Evolutionary conservation across 2,888 invertebrate species (phyloP).

Genomic region (Malacosoma neustria): DNA sequence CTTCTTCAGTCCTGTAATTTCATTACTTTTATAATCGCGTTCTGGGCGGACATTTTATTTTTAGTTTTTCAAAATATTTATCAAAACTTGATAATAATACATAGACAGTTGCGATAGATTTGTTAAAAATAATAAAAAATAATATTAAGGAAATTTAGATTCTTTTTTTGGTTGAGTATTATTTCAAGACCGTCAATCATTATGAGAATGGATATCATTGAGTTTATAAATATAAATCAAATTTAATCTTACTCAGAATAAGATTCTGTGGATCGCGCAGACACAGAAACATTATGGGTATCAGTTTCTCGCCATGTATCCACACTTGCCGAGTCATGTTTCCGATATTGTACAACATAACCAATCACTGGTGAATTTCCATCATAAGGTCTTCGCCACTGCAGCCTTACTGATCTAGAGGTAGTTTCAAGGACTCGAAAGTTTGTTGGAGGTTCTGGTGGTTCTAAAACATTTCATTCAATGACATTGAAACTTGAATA

Average conservation of each 20-base stretch:
- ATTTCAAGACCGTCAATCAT: no score
- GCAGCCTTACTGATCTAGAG: conserved; percentile 74
- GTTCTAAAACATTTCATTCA: no score
- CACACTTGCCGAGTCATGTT: conserved; percentile 63
- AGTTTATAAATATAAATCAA: no score
- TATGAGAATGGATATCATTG: no score
- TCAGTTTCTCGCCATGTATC: conserved; percentile 75
- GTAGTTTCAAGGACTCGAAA: conserved; percentile 79
- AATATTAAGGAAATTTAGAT: no score
- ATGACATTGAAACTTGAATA: background rate
- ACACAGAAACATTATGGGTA: conserved; percentile 73
- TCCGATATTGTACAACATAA: conserved; percentile 83
- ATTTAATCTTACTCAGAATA: conserved; percentile 54
- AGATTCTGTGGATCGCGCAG: conserved; percentile 39
- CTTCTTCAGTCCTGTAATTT: conserved; percentile 40
- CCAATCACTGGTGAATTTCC: conserved; percentile 87
- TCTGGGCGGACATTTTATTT: no score
- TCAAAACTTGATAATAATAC: no score
- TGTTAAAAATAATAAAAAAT: no score
- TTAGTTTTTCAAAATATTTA: no score
- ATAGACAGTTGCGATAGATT: no score
- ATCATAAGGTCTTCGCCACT: conserved; percentile 85
- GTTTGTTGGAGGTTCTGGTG: conserved; percentile 82
- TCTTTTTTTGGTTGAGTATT: no score
- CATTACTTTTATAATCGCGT: no score